Base-by-base conservation (phyloP, 2,888 invertebrate species). In the Agrenia bidenticulata region DNA sequence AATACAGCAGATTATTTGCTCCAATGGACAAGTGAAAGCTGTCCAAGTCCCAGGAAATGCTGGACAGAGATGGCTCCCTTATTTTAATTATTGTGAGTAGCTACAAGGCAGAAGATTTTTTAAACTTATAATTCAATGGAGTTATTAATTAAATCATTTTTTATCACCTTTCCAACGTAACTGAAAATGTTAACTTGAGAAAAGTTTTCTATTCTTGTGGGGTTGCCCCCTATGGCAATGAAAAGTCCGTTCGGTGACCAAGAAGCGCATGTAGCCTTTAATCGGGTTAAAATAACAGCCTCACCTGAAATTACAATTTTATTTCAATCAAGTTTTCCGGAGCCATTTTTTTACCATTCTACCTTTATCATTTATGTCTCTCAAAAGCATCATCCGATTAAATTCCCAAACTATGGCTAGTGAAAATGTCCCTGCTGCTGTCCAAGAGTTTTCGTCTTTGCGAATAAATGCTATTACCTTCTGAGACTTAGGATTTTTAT, bases 161-260 rank as follows among this genome's bases (percentile, higher is more conserved):
- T n/a, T n/a, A n/a, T n/a, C n/a, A 45, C 45, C 45, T 45, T 19
- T 45, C 45, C 45, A 45, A 45, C 19, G n/a, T 19, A 45, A n/a
- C 45, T 45, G 15, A 45, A 17, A n/a, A 45, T 15, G 19, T 45
- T 45, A 45, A 45, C 45, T 45, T 45, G 15, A 19, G 45, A 45
- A 45, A 17, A 7, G 32, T 32, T 32, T 7, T 32, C 32, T 4
- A 32, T 11, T 32, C 32, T 32, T 11, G 11, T 7, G 32, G 32
- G 32, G 4, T 32, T 32, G 5, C 45, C 45, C 15, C 45, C 45
- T 4, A 45, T n/a, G 19, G 45, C 45, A 9, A 45, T 45, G 45
- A 45, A 45, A 5, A 45, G 45, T 45, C 45, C 45, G n/a, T 45
- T 45, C 5, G 45, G 45, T 11, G 45, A 45, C 45, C 45, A 45